phyloP scores from a whole-genome alignment of 2,113 vertebrate genomes.

The Oryzias javanicus region DNA sequence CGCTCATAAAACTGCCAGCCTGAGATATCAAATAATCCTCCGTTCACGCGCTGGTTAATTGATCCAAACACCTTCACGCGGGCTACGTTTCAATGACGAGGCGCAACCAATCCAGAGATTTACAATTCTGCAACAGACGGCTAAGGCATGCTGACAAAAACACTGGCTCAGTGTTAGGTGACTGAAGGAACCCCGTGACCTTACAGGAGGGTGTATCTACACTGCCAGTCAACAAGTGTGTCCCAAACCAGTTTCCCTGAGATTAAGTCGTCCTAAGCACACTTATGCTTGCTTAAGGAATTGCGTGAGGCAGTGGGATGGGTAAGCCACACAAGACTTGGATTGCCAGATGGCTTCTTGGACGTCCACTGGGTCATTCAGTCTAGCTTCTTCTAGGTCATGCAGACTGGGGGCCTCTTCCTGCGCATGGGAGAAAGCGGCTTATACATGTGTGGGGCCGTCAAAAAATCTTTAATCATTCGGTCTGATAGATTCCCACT shows the following conservation, averaged over 20 bases:
- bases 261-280: conserved; percentile 76
- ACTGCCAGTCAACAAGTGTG: conserved; percentile 41
- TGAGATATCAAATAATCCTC: conserved; percentile 9
- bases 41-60: conserved; percentile 5
- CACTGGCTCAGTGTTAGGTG: conserved; percentile 31
- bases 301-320: conserved; percentile 65
- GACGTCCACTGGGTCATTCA: conserved; percentile 73
- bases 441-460: conserved; percentile 58
- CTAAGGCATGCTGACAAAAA: conserved; percentile 7
- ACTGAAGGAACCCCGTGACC: conserved; percentile 63
- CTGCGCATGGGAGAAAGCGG: conserved; percentile 60
- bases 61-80: conserved; percentile 4
- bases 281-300: conserved; percentile 73
- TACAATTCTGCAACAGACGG: conserved; percentile 33
- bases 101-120: conserved; percentile 31
- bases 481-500: conserved; percentile 24
- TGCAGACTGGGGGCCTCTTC: conserved; percentile 39
- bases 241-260: conserved; percentile 70
- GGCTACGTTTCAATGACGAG: conserved; percentile 18
- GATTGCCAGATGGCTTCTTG: conserved; percentile 74
- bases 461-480: conserved; percentile 58
- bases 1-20: conserved; percentile 8
- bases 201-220: conserved; percentile 37
- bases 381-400: conserved; percentile 74
- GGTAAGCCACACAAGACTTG: conserved; percentile 66